phyloP scores from a whole-genome alignment of 2,113 vertebrate species.

The Siphamia tubifer region DNA sequence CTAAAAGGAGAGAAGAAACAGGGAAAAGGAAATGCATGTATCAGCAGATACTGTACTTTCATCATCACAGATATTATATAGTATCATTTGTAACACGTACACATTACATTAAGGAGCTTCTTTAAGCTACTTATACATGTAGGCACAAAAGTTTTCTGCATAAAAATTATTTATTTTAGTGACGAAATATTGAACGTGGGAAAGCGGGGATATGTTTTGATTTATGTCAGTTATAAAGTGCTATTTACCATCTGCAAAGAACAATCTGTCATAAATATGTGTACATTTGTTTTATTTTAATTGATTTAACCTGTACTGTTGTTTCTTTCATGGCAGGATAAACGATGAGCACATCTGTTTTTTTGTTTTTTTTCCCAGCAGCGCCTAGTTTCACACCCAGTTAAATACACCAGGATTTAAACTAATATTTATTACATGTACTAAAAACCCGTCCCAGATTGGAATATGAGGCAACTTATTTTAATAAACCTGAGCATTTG shows the following conservation, averaged over 20 bases:
- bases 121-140: no score
- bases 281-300: conserved; percentile 6
- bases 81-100: no score
- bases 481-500: conserved; percentile 56
- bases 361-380: no score
- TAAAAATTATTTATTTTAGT: neutral
- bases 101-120: no score
- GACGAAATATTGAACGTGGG: neutral
- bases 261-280: neutral
- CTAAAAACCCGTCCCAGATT: neutral
- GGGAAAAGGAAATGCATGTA: neutral
- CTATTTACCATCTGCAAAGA: neutral
- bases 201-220: neutral
- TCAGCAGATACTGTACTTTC: no score
- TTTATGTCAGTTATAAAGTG: conserved; percentile 8
- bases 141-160: no score
- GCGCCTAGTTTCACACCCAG: neutral
- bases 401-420: neutral
- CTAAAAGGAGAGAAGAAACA: neutral
- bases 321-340: neutral
- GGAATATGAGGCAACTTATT: conserved; percentile 3
- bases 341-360: neutral
- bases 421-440: conserved; percentile 22
- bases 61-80: no score
- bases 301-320: neutral